Evolutionary conservation across 2,113 vertebrate species (phyloP), one percentile per base, ranked within the genome.

Genomic region (Cebidichthys violaceus): DNA sequence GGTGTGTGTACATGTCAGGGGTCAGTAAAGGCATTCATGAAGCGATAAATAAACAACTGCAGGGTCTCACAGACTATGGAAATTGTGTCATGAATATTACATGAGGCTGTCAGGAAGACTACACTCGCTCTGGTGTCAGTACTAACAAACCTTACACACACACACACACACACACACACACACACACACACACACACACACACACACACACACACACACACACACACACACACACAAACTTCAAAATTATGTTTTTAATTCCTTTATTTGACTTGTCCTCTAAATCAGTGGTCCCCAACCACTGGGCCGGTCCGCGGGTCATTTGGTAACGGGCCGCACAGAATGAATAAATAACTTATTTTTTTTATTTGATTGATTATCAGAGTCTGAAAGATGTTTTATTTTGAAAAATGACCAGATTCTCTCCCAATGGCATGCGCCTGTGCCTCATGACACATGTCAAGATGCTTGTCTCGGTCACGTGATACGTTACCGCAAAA

Each of bases 31-130:
- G 71, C 68, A 74, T 87, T 84, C 66, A 54, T 72, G 39, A 68
- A 72, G 79, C 66, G 72, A 90, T 88, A 84, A 88, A 91, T 90
- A 87, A 87, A 88, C 88, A 87, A 86, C 77, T 83, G 50, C 75
- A 76, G 62, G 72, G 71, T 89, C 82, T 85, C 66, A 54, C 75
- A 86, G 70, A 83, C 74, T 54, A 79, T 82, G 69, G 69, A 82
- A 60, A 86, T 73, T 47, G 65, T 57, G 20, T 43, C 68, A 90
- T 90, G 79, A 88, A 93, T 90, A 82, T 89, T 66, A 67, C 82
- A 91, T 86, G 85, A 87, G 72, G 66, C 64, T 88, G 74, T 81
- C 62, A 74, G 70, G 70, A 76, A 70, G 75, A 52, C 20, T 70
- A 8, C 2, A 69, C 66, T 79, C 60, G 37, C 61, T 72, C 3